Evolutionary conservation across 2,888 invertebrate species (phyloP).

Genomic region (Microctonus hyperodae): DNA sequence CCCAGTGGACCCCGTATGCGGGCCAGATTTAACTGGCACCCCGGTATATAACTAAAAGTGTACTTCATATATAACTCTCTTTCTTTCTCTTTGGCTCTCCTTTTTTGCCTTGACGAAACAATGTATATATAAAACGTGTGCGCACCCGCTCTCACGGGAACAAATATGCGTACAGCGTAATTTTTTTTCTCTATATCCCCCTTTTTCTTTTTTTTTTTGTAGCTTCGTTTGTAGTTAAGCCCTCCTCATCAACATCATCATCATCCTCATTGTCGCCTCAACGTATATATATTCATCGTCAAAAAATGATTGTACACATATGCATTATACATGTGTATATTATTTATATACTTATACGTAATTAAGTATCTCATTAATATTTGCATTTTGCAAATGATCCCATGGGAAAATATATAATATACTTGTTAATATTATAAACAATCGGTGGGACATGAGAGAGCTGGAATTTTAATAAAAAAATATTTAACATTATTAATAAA

Average conservation of each 20-base stretch:
- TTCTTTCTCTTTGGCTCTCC: no score
- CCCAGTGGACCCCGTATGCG: constrained; percentile 51
- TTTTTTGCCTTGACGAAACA: constrained; percentile 17
- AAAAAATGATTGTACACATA: constrained; percentile 3
- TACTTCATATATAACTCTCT: no score
- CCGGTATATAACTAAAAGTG: constrained; percentile 20
- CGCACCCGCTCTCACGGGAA: constrained; percentile 27
- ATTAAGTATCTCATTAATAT: constrained; percentile 3
- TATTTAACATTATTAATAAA: no score
- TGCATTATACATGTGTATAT: no score
- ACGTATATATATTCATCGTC: not conserved
- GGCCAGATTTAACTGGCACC: constrained; percentile 55
- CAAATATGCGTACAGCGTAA: not conserved
- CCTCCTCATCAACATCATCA: constrained; percentile 5
- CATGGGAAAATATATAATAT: constrained; percentile 23
- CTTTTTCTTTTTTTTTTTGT: not conserved
- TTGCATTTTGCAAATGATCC: constrained; percentile 14
- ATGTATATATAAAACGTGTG: constrained; percentile 29
- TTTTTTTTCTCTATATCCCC: not conserved
- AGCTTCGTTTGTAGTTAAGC: constrained; percentile 5
- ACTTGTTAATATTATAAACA: not conserved
- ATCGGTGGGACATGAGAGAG: not conserved
- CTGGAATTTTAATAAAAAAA: no score
- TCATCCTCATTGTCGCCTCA: no score
- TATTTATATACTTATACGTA: no score